Evolutionary conservation across 2,888 invertebrate genomes (phyloP).

Genomic region (Anodontia alba): DNA sequence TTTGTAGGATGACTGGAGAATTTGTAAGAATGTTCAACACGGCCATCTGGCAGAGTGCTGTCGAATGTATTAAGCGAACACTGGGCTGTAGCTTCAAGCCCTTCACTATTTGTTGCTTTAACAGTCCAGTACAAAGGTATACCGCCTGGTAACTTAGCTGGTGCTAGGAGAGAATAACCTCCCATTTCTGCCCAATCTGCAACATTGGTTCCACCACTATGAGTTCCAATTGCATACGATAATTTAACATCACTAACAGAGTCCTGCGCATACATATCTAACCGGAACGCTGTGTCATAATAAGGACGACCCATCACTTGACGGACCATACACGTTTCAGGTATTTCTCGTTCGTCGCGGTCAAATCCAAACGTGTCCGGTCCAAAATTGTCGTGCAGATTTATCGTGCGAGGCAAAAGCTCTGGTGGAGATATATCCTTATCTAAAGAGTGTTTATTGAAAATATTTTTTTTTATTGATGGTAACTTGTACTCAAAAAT

Average conservation of each 20-base stretch:
- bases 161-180: conserved; percentile 58
- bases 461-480: conserved; percentile 59
- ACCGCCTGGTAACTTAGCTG: conserved; percentile 62
- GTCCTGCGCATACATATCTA: conserved; percentile 65
- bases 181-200: conserved; percentile 67
- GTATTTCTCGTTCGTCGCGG: conserved; percentile 35
- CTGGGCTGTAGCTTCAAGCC: conserved; percentile 53
- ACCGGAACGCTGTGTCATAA: conserved; percentile 62
- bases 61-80: conserved; percentile 74
- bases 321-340: conserved; percentile 57
- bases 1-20: conserved; percentile 71
- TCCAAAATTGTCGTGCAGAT: neutral
- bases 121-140: conserved; percentile 74
- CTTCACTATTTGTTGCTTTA: conserved; percentile 72
- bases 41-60: conserved; percentile 72
- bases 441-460: conserved; percentile 47
- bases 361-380: neutral
- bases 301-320: conserved; percentile 60
- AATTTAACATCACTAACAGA: conserved; percentile 64
- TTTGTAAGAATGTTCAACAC: conserved; percentile 68
- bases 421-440: conserved; percentile 59
- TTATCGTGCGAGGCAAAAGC: conserved; percentile 42
- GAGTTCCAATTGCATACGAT: conserved; percentile 68
- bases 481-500: conserved; percentile 61
- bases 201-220: conserved; percentile 64